Evolutionary conservation across 1,140 invertebrate species (phyloP).

Genomic region (Drosophila nigromelanica): DNA sequence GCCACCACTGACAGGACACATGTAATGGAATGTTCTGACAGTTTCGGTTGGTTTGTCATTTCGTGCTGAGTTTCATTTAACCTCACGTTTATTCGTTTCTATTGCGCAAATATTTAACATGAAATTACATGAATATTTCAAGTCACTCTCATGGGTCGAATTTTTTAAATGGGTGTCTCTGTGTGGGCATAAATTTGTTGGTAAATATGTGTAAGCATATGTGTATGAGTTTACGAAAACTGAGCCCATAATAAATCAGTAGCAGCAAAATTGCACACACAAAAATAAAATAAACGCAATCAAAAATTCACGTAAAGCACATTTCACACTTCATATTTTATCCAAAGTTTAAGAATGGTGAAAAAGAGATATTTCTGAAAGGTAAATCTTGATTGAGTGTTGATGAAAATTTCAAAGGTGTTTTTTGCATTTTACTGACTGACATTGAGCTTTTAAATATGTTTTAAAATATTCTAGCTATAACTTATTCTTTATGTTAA

Average conservation of each 20-base stretch:
- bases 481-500: no score
- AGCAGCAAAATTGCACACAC: conserved; percentile 7
- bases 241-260: conserved; percentile 27
- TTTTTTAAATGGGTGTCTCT: conserved; percentile 24
- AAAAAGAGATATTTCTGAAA: not conserved
- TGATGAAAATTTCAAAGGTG: not conserved
- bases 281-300: not conserved
- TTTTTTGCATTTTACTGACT: not conserved
- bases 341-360: not conserved
- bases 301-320: not conserved
- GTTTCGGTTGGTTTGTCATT: conserved; percentile 31
- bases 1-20: conserved; percentile 25
- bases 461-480: not conserved
- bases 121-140: conserved; percentile 58
- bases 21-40: conserved; percentile 35
- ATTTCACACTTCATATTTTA: conserved; percentile 7
- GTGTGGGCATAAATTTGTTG: conserved; percentile 15
- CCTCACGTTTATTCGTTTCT: conserved; percentile 25
- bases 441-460: not conserved
- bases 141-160: conserved; percentile 32
- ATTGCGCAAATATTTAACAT: conserved; percentile 57
- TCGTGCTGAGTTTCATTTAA: conserved; percentile 15
- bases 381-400: not conserved
- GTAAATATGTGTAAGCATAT: conserved; percentile 6
- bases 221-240: not conserved